Conservation (phyloP, 2,113 vertebrate genomes). For the Mobula hypostoma region DNA sequence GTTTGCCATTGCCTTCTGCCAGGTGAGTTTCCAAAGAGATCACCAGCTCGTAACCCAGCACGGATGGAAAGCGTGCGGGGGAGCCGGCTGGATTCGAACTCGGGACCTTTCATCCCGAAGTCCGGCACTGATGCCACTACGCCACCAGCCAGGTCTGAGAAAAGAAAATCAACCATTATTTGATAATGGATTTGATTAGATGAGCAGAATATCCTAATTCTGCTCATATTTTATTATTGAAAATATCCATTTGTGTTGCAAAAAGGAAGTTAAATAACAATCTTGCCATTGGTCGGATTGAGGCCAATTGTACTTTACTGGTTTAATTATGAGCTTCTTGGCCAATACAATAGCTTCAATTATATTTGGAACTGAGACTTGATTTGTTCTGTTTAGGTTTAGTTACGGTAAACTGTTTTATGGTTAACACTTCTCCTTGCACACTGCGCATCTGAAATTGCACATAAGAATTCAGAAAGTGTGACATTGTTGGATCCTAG, state of each 20-base stretch:
- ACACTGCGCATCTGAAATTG: not conserved
- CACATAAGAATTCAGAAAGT: not conserved
- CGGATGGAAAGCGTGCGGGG: too few relatives aligned
- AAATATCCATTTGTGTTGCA: too few relatives aligned
- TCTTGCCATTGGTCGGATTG: not conserved
- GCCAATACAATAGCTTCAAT: not conserved
- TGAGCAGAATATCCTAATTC: not conserved
- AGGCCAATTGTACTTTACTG: not conserved
- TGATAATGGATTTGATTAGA: not conserved
- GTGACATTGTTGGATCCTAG: not conserved
- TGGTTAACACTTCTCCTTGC: not conserved
- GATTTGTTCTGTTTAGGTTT: not conserved
- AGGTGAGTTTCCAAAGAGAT: too few relatives aligned
- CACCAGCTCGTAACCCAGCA: too few relatives aligned
- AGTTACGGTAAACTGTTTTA: not conserved
- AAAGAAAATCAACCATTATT: not conserved
- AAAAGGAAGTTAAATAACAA: not conserved
- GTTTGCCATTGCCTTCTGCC: too few relatives aligned
- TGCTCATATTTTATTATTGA: not conserved
- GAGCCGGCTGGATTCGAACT: too few relatives aligned
- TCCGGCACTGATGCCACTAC: too few relatives aligned
- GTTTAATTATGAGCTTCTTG: not conserved
- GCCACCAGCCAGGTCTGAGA: too few relatives aligned
- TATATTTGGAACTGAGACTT: not conserved
- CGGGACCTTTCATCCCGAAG: too few relatives aligned